Evolutionary conservation across 1,140 invertebrate genomes (phyloP), one percentile per base, ranked within the genome.

Genomic region (Hormaphis cornu): DNA sequence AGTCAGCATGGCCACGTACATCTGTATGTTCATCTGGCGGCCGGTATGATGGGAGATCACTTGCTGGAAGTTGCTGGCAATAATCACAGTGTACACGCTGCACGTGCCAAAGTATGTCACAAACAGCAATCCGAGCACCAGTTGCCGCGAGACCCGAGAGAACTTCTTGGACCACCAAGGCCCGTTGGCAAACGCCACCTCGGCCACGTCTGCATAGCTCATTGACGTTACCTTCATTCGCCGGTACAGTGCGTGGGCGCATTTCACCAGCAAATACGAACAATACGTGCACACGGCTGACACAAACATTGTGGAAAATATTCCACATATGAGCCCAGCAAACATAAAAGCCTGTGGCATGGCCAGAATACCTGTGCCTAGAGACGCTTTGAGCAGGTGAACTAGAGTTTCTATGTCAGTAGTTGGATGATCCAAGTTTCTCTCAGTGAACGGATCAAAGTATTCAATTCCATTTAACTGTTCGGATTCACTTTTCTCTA

Each of bases 361-460:
- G 14, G 91, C 89, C 70, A 96, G 79, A 73, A 96, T 93, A 46
- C 93, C 93, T 6, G 91, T 93, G 12, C 93, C 93, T 48, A 96
- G 82, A 16, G 91, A 93, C 10, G 89, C 89, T 79, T 93, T 93
- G 70, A 93, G 78, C 72, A 93, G 81, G 82, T 93, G 90, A 44
- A 88, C 90, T 58, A 92, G 80, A 0, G 90, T 92, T 75, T 91
- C 89, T 76, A 83, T 86, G 78, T 91, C 87, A 40, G 88, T 88
- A 61, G 88, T 89, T 58, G 88, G 86, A 80, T 89, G 86, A 20
- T 85, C 84, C 73, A 87, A 77, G 72, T 84, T 83, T 48, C 89
- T 81, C 72, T 87, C 84, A 24, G 79, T 79, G 76, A 91, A 90
- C 0, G 89, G 89, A 79, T 91, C 84, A 52, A 70, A 76, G 74